These are phyloP conservation scores for Synergus gifuensis DNA, from an alignment of 2,888 invertebrate genomes.

Conservation along the genomic window DNA sequence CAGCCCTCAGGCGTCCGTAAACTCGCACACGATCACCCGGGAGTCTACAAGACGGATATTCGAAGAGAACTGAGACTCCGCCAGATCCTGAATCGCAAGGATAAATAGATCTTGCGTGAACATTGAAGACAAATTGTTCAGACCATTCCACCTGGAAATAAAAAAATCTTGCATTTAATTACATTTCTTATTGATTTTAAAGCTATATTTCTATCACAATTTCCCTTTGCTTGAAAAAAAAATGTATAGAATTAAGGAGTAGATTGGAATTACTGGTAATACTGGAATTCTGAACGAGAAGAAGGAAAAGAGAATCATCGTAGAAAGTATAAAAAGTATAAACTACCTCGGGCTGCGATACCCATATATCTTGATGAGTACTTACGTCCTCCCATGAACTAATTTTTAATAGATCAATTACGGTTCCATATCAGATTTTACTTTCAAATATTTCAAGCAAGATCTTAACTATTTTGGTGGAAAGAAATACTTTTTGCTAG, in stretches of 20 bases:
- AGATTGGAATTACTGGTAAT: background rate
- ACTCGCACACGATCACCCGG: conserved; percentile 89
- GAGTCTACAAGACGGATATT: conserved; percentile 90
- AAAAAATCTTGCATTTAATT: background rate
- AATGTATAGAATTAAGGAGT: background rate
- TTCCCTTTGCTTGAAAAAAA: background rate
- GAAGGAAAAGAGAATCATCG: too few species aligned
- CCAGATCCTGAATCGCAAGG: conserved; percentile 87
- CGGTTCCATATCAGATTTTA: too few species aligned
- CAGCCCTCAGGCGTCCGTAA: conserved; percentile 86
- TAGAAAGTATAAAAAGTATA: too few species aligned
- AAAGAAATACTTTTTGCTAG: too few species aligned
- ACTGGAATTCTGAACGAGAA: too few species aligned
- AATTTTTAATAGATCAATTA: too few species aligned
- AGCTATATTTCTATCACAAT: background rate
- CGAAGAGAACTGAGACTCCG: conserved; percentile 88
- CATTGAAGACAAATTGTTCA: conserved; percentile 90
- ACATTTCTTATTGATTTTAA: background rate
- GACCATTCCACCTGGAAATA: conserved; percentile 88
- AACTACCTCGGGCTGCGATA: too few species aligned
- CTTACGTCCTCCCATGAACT: too few species aligned
- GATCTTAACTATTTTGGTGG: too few species aligned
- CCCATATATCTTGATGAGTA: too few species aligned
- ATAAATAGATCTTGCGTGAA: conserved; percentile 89
- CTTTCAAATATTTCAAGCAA: too few species aligned